Conservation (phyloP, 1,140 invertebrate genomes). For the Archivesica marissinica region DNA sequence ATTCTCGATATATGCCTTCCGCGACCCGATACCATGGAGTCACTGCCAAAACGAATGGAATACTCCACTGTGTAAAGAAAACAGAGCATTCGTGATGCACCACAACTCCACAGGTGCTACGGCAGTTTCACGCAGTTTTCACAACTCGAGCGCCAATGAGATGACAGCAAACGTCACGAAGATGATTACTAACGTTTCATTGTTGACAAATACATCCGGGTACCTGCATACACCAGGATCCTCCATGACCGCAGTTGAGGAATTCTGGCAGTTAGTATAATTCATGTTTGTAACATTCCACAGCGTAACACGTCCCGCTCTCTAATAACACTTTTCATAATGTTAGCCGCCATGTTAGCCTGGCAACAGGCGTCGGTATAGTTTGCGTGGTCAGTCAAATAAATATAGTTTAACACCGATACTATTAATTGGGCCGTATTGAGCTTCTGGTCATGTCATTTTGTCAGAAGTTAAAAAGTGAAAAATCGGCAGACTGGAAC, state of each 20-base stretch:
- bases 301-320: no score
- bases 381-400: no score
- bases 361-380: no score
- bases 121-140: neutral
- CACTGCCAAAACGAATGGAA: constrained; percentile 45
- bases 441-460: neutral
- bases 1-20: constrained; percentile 21
- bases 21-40: constrained; percentile 14
- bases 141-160: neutral
- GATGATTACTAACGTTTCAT: neutral
- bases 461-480: neutral
- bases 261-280: constrained; percentile 48
- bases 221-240: neutral
- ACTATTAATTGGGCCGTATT: neutral
- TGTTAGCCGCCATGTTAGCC: no score
- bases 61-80: neutral
- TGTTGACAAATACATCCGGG: neutral
- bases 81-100: neutral
- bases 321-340: no score
- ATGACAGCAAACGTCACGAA: neutral
- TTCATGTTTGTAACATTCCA: no score
- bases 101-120: neutral
- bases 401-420: neutral
- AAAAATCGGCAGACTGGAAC: no score
- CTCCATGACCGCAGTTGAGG: constrained; percentile 20